Conservation (phyloP, 2,797 vertebrate genomes). For the Rhabdomys pumilio region DNA sequence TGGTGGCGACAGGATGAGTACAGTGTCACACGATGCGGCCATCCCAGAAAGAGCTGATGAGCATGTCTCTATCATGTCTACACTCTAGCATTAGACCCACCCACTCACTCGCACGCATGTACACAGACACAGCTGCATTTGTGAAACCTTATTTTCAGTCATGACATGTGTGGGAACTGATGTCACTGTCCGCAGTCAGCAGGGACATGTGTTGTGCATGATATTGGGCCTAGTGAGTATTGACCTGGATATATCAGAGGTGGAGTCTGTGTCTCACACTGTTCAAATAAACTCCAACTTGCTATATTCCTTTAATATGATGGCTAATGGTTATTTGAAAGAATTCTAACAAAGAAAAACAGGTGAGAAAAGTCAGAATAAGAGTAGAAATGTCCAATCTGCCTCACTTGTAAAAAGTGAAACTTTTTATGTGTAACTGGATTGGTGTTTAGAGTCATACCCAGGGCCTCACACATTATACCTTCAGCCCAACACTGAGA, state of each 20-base stretch:
- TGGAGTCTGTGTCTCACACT: background rate
- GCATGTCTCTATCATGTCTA: background rate
- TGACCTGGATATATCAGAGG: background rate
- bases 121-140: conserved; percentile 14
- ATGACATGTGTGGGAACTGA: background rate
- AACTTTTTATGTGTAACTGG: background rate
- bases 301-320: background rate
- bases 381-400: background rate
- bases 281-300: conserved; percentile 27
- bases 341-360: conserved; percentile 33
- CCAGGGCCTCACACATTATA: background rate
- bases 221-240: background rate
- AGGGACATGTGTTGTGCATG: background rate
- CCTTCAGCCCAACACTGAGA: background rate
- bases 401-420: conserved; percentile 36
- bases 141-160: background rate
- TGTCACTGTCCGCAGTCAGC: background rate
- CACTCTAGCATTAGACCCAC: conserved; percentile 22
- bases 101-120: conserved; percentile 7
- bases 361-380: conserved; percentile 34
- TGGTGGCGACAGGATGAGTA: background rate
- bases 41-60: background rate
- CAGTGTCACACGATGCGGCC: background rate
- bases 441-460: background rate
- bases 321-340: background rate